Conservation (phyloP, 2,888 invertebrate species). For the Anarsia innoxiella region DNA sequence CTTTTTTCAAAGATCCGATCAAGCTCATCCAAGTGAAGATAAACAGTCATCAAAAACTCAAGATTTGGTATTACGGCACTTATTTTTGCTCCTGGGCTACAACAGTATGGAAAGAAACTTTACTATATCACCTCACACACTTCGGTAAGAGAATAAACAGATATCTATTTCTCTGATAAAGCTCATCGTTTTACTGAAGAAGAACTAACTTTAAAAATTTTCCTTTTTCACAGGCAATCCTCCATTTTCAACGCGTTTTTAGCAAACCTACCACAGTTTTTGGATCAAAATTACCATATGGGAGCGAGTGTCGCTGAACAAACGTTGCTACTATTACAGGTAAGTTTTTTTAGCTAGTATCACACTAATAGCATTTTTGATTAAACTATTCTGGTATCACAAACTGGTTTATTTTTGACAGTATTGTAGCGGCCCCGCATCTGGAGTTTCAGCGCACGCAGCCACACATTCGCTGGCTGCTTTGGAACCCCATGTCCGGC, state of each 20-base stretch:
- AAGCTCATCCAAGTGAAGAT: conserved; percentile 91
- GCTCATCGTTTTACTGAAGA: too few relatives aligned
- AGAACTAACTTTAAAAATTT: not conserved
- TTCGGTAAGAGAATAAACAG: conserved; percentile 80
- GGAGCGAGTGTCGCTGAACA: conserved; percentile 92
- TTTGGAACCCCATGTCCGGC: conserved; percentile 88
- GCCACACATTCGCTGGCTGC: conserved; percentile 87
- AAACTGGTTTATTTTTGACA: conserved; percentile 17
- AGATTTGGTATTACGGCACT: conserved; percentile 90
- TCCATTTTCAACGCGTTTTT: conserved; percentile 97
- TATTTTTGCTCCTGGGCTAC: conserved; percentile 94
- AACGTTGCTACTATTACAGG: conserved; percentile 75
- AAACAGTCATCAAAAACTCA: conserved; percentile 86
- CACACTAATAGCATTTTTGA: not conserved
- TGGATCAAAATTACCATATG: conserved; percentile 97
- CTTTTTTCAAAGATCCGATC: conserved; percentile 67
- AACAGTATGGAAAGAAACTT: conserved; percentile 93
- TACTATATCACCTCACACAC: conserved; percentile 89
- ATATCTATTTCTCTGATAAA: too few relatives aligned
- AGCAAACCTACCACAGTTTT: conserved; percentile 92
- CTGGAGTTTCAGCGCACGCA: conserved; percentile 12
- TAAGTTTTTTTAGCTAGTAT: conserved; percentile 18
- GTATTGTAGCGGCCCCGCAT: conserved; percentile 48
- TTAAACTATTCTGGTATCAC: not conserved
- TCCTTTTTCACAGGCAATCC: conserved; percentile 80